These are phyloP conservation scores for Zapus hudsonius DNA, from an alignment of 2,113 vertebrate species.

Conservation along the genomic window DNA sequence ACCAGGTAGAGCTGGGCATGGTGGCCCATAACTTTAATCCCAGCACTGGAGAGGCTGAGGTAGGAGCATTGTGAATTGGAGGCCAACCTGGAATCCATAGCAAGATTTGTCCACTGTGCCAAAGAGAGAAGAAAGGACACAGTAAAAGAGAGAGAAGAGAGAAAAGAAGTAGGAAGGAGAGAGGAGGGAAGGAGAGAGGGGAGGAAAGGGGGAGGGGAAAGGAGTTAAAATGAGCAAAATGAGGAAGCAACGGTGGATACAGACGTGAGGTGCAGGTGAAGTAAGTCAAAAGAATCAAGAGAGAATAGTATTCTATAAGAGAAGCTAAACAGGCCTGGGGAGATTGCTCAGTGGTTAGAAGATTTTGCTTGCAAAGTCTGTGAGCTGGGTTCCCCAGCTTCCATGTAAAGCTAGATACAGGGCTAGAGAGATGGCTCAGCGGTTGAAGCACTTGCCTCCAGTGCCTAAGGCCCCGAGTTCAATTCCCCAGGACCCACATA, in stretches of 20 bases:
- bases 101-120: background rate
- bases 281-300: background rate
- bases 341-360: too few species aligned
- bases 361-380: too few species aligned
- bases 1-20: background rate
- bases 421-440: too few species aligned
- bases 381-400: too few species aligned
- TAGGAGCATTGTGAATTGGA: too few species aligned
- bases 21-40: background rate
- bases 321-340: background rate
- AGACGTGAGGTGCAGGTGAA: background rate
- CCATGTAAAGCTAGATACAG: too few species aligned
- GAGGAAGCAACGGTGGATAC: background rate
- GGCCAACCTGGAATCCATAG: background rate
- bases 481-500: too few species aligned
- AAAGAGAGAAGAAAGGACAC: too few species aligned
- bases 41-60: background rate
- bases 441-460: too few species aligned
- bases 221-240: background rate
- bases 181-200: fast-evolving
- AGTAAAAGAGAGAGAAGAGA: background rate
- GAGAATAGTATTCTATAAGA: background rate
- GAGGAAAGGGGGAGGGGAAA: background rate
- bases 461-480: too few species aligned
- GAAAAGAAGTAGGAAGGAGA: background rate